These are phyloP conservation scores for Apodemus speciosus DNA, from an alignment of 2,113 vertebrate species.

Conservation along the genomic window DNA sequence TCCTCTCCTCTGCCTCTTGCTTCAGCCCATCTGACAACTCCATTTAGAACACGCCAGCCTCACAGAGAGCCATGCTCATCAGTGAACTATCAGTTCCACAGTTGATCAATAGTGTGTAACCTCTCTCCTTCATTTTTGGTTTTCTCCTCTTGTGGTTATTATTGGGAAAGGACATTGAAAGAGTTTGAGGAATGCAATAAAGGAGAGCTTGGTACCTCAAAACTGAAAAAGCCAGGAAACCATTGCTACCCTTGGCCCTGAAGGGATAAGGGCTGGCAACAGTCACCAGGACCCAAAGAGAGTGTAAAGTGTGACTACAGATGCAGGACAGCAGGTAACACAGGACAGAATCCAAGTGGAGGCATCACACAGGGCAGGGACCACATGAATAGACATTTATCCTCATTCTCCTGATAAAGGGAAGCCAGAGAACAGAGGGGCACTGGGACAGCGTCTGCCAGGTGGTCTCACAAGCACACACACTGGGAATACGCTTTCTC, in stretches of 20 bases:
- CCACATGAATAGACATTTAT: background rate
- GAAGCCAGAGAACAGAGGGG: background rate
- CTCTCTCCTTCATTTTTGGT: background rate
- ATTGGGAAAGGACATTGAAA: background rate
- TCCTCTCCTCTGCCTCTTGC: accelerated
- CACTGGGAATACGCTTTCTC: background rate
- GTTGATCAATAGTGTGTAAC: no score
- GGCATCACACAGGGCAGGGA: background rate
- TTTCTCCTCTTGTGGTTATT: background rate
- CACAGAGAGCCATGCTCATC: background rate
- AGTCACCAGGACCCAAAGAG: background rate
- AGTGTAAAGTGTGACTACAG: background rate
- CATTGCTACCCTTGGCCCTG: background rate
- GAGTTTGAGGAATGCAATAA: background rate
- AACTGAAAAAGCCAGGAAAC: background rate
- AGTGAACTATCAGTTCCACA: background rate
- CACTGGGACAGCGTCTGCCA: accelerated
- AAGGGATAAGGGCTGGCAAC: accelerated
- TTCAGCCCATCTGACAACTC: background rate
- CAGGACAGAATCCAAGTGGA: background rate
- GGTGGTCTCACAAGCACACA: background rate
- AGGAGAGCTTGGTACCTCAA: background rate
- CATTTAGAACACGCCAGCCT: background rate
- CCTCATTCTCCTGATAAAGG: background rate
- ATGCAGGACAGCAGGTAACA: background rate